Evolutionary conservation across 2,797 vertebrate species (phyloP).

Genomic region (Uromys caudimaculatus): DNA sequence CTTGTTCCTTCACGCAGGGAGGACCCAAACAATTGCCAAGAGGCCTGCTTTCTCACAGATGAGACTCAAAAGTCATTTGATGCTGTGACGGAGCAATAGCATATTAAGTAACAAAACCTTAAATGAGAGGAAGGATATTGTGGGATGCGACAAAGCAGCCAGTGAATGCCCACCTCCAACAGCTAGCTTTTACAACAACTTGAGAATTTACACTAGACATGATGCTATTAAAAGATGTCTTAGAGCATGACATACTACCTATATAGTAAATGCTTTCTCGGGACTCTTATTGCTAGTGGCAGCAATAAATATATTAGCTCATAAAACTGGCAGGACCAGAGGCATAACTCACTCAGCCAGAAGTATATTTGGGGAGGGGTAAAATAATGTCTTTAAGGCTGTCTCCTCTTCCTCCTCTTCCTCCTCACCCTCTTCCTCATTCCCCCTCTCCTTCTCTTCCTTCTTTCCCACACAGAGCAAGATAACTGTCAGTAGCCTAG

Average conservation of each 20-base stretch:
- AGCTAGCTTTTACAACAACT: background rate
- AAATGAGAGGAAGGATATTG: background rate
- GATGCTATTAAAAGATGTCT: background rate
- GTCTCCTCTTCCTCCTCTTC: too few species aligned
- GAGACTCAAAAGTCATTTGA: background rate
- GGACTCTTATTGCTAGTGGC: background rate
- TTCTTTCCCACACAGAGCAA: background rate
- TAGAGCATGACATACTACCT: background rate
- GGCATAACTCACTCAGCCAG: background rate
- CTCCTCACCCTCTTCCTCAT: background rate
- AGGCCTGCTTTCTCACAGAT: background rate
- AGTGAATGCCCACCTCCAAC: background rate
- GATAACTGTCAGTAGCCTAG: background rate
- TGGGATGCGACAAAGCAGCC: background rate
- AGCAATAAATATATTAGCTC: conserved; percentile 19
- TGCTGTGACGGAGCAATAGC: background rate
- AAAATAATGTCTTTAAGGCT: background rate
- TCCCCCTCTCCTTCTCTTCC: background rate
- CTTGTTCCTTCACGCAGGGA: background rate
- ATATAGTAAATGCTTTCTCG: background rate
- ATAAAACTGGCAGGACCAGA: background rate
- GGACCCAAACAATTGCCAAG: background rate
- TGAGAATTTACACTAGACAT: background rate
- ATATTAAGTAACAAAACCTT: background rate
- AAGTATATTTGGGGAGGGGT: background rate